Evolutionary conservation across 2,888 invertebrate genomes (phyloP), one percentile per base, ranked within the genome.

Genomic region (Anagyrus pseudococci): DNA sequence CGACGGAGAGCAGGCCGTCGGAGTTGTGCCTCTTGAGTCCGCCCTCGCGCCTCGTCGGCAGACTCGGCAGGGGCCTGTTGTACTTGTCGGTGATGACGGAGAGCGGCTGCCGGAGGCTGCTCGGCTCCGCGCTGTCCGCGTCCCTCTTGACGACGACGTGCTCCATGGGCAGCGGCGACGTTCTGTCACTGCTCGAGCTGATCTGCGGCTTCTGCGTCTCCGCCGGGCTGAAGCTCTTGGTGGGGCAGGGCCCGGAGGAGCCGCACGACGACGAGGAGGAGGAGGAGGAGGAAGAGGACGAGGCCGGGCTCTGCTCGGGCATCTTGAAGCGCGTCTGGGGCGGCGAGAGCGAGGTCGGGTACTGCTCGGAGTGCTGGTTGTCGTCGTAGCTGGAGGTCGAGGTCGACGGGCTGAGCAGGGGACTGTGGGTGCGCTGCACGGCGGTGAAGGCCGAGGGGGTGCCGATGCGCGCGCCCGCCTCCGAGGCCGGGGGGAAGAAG

Each of bases 341-440:
- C 4, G 77, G 77, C 3, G 77, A 77, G 1, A 74, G 71, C 0
- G 72, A 71, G 43, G 71, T 72, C 4, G 72, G 74, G 60, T 73
- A 74, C 10, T 67, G 70, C 17, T 83, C 82, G 0, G 85, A 84
- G 3, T 86, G 85, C 44, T 82, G 77, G 25, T 73, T 79, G 15
- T 85, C 85, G 41, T 83, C 82, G 69, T 87, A 87, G 54, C 89
- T 88, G 6, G 89, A 89, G 47, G 87, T 87, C 46, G 89, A 89
- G 0, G 89, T 89, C 19, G 89, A 80, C 0, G 91, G 91, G 71
- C 91, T 91, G 15, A 89, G 74, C 0, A 90, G 88, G 0, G 91
- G 91, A 74, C 90, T 90, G 62, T 85, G 83, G 3, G 47, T 57
- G 72, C 81, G 82, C 41, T 79, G 77, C 3, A 82, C 81, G 0